Evolutionary conservation across 2,888 invertebrate species (phyloP).

Genomic region (Digitonthophagus gazella): DNA sequence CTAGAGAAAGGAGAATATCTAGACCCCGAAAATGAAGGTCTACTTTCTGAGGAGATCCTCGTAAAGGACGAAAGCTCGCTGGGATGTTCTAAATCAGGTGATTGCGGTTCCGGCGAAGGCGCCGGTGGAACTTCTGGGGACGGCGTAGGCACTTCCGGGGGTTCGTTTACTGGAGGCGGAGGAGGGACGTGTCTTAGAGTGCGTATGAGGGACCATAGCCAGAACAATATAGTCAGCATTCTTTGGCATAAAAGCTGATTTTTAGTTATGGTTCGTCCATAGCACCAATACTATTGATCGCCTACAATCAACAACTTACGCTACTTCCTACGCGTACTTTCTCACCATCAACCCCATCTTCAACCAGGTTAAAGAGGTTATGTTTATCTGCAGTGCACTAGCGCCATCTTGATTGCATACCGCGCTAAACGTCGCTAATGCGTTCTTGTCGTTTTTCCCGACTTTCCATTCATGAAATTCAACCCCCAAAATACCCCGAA

Average conservation of each 20-base stretch:
- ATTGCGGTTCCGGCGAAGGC: conserved; percentile 51
- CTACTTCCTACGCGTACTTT: background rate
- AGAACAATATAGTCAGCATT: conserved; percentile 64
- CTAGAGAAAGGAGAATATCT: conserved; percentile 48
- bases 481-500: background rate
- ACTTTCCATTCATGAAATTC: background rate
- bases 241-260: conserved; percentile 32
- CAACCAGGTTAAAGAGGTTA: conserved; percentile 4
- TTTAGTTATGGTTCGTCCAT: conserved; percentile 26
- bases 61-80: conserved; percentile 44
- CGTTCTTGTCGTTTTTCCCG: background rate
- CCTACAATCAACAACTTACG: conserved; percentile 15
- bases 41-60: conserved; percentile 41
- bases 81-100: conserved; percentile 45
- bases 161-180: conserved; percentile 20
- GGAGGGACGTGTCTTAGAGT: conserved; percentile 51
- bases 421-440: background rate
- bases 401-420: background rate
- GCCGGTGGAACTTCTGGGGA: conserved; percentile 47
- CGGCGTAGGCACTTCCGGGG: conserved; percentile 31
- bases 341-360: background rate
- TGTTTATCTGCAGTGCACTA: conserved; percentile 10
- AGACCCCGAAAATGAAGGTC: conserved; percentile 37
- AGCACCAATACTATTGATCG: conserved; percentile 26
- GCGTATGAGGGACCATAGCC: conserved; percentile 63